phyloP scores from a whole-genome alignment of 92 coral and sea anemone species.

The Porites cylindrica region DNA sequence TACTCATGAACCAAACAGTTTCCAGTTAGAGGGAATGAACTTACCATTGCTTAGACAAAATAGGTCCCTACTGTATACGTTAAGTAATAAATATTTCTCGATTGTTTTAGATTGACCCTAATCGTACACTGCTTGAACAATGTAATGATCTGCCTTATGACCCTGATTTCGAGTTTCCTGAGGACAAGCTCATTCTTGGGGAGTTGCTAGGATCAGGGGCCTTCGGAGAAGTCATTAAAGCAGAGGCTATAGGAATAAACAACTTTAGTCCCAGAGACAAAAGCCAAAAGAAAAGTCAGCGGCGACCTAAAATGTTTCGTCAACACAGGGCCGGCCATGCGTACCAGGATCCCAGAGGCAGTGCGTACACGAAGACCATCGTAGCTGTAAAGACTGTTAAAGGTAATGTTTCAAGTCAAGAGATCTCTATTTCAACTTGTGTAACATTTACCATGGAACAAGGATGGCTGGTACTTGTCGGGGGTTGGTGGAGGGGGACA shows the following conservation, averaged over 20 bases:
- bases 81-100: background rate
- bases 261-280: slow-evolving; percentile 78
- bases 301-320: slow-evolving; percentile 64
- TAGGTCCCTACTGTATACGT: too few species aligned
- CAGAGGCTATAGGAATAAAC: slow-evolving; percentile 88
- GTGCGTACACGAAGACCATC: slow-evolving; percentile 58
- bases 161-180: slow-evolving; percentile 86
- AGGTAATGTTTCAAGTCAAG: slow-evolving; percentile 51
- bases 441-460: too few species aligned
- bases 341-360: slow-evolving; percentile 64
- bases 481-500: too few species aligned
- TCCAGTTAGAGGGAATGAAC: too few species aligned
- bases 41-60: too few species aligned
- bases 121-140: slow-evolving; percentile 76
- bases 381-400: slow-evolving; percentile 93
- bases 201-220: slow-evolving; percentile 87
- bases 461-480: too few species aligned
- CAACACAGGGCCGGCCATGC: slow-evolving; percentile 56
- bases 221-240: slow-evolving; percentile 90
- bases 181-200: slow-evolving; percentile 76
- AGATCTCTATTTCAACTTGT: too few species aligned
- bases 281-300: slow-evolving; percentile 67
- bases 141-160: slow-evolving; percentile 74
- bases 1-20: too few species aligned
- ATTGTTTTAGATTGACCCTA: slow-evolving; percentile 36